These are phyloP conservation scores for Tyria jacobaeae DNA, from an alignment of 2,888 invertebrate genomes.

Conservation along the genomic window DNA sequence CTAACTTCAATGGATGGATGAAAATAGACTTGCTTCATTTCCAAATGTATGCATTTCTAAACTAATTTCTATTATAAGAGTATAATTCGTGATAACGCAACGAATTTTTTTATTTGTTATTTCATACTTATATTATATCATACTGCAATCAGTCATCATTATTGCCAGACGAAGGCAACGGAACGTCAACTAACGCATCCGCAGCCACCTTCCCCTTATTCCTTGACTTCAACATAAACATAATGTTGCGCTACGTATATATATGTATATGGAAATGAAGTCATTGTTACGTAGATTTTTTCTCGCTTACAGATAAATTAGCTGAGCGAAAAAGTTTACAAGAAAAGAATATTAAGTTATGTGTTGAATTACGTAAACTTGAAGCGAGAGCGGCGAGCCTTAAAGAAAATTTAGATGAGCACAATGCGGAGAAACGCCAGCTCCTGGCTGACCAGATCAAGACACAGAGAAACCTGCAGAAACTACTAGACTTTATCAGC, in stretches of 20 bases:
- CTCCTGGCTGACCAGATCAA: conserved; percentile 80
- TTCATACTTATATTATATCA: too few species aligned
- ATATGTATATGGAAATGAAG: conserved; percentile 8
- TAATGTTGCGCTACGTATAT: neutral
- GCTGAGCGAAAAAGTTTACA: conserved; percentile 78
- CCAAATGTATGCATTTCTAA: too few species aligned
- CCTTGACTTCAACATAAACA: too few species aligned
- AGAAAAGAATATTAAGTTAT: conserved; percentile 79
- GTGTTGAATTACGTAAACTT: conserved; percentile 77
- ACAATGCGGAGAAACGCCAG: conserved; percentile 79
- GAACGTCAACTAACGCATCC: too few species aligned
- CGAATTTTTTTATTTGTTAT: too few species aligned
- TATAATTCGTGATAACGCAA: too few species aligned
- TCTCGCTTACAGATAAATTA: conserved; percentile 71
- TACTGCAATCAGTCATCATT: too few species aligned
- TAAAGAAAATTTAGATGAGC: conserved; percentile 80
- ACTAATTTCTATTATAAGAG: too few species aligned
- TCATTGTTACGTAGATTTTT: conserved; percentile 19
- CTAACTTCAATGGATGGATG: too few species aligned
- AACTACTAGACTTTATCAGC: conserved; percentile 81
- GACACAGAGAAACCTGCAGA: conserved; percentile 81
- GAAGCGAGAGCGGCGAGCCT: conserved; percentile 77
- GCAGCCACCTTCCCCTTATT: too few species aligned
- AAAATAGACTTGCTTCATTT: too few species aligned
- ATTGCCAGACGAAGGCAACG: too few species aligned